Conservation (phyloP, 2,888 invertebrate species). For the Cylloceria caligata region DNA sequence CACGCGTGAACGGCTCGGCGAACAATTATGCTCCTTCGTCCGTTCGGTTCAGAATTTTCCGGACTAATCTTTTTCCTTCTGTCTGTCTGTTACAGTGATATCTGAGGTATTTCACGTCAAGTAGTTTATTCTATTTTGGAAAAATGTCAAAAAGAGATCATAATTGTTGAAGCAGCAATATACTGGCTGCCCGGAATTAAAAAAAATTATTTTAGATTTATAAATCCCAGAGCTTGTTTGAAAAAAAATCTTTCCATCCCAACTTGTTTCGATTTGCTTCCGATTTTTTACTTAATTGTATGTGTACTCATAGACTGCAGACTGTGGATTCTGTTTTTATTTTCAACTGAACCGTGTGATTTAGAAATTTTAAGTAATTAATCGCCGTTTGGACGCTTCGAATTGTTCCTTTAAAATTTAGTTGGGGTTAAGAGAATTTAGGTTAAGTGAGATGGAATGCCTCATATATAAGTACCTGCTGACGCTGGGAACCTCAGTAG, state of each 20-base stretch:
- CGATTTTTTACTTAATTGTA: no score
- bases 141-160: no score
- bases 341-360: not conserved
- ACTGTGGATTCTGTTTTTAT: no score
- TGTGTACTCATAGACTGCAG: no score
- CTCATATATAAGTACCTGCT: slow-evolving; percentile 22
- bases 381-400: not conserved
- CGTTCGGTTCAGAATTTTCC: slow-evolving; percentile 58
- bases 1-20: slow-evolving; percentile 78
- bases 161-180: no score
- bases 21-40: slow-evolving; percentile 77
- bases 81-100: slow-evolving; percentile 19
- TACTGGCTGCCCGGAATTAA: no score
- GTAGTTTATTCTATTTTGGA: not conserved
- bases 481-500: not conserved
- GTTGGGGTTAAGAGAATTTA: not conserved
- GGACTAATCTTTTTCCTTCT: slow-evolving; percentile 55
- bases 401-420: not conserved
- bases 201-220: no score
- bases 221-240: no score
- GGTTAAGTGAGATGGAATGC: not conserved
- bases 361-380: not conserved
- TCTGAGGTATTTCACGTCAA: not conserved
- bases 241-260: no score
- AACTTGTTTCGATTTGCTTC: no score